Base-by-base conservation (phyloP, 2,797 vertebrate genomes). In the Craterocephalus amniculus region DNA sequence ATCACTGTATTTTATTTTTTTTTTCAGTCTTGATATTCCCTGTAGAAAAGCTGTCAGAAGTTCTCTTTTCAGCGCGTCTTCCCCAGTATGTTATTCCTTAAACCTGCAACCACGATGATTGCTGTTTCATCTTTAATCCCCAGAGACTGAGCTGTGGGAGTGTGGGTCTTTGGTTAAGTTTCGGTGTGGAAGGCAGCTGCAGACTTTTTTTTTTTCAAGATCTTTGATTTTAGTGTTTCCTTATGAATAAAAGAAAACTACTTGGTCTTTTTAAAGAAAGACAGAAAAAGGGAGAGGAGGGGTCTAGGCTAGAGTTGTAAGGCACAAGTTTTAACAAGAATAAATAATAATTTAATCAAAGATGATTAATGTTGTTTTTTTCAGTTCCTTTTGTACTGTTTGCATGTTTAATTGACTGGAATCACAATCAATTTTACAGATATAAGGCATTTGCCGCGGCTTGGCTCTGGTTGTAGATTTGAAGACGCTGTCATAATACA, bases 41-140 rank as follows among this genome's bases (percentile, higher is more conserved):
- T 22, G 35, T 48, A 72, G 83, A 79, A 75, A 70, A 64, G 40
- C 79, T 81, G 74, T 83, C 86, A 78, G 72, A 76, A 32, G 2
- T 7, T 65, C 64, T 81, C 43, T 65, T 48, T 54, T 48, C 49
- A 67, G 56, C 45, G n/a, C 1, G 4, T 76, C 51, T 74, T 70
- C 52, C 38, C 7, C 64, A 36, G 36, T 24, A 45, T 67, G 43
- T 71, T 72, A 67, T 80, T 80, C 66, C 76, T 83, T 70, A 79
- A 71, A 77, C 74, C 71, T 80, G 64, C 82, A 81, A 80, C 75
- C 55, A 62, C 68, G 27, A 29, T 62, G 67, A 87, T 74, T 70
- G 40, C 79, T 27, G 59, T 78, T 86, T 77, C 27, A 59, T 80
- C 70, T 78, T 68, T 78, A 63, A 72, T 83, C 75, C 66, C 69